Base-by-base conservation (phyloP, 2,888 invertebrate species). In the Suillia variegata region DNA sequence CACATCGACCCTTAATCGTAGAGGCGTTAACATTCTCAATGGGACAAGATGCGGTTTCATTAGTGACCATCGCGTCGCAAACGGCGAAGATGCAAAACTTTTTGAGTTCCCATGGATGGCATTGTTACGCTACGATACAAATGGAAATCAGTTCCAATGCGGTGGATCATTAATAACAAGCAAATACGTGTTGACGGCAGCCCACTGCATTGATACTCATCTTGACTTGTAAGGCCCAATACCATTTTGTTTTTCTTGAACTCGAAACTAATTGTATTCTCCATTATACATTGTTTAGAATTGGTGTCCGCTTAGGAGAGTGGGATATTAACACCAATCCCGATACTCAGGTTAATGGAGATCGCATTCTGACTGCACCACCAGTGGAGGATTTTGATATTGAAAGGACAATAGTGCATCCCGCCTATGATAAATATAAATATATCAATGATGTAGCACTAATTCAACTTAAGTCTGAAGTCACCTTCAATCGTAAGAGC, bases 51-150 rank as follows among this genome's bases (percentile, higher is more conserved):
- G n/a, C n/a, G n/a, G n/a, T n/a, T n/a, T n/a, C n/a, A n/a, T n/a
- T n/a, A n/a, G n/a, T n/a, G 78, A 82, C 6, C 83, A 85, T 48
- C 85, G 86, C 68, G 86, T 92, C 50, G 81, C 85, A 21, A 85
- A 86, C 2, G 91, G 91, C 0, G 84, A 86, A 49, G 80, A 83
- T 59, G 87, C 90, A 0, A 78, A 77, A 0, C 74, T 90, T 3
- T 85, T 84, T 38, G 88, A 91, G 67, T 89, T 87, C 79, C 91
- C 91, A 0, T 92, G 91, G 91, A 88, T 91, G 89, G 89, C 87
- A 0, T 80, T 91, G 1, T 74, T 92, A n/a, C 85, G 86, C 1
- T 92, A 90, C 66, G 75, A 83, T 53, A 78, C 82, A 56, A 22
- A 58, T 0, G 67, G 68, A 1, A 59, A 68, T 5, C 62, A 58